These are phyloP conservation scores for Coendou prehensilis DNA, from an alignment of 2,797 vertebrate genomes.

Conservation along the genomic window DNA sequence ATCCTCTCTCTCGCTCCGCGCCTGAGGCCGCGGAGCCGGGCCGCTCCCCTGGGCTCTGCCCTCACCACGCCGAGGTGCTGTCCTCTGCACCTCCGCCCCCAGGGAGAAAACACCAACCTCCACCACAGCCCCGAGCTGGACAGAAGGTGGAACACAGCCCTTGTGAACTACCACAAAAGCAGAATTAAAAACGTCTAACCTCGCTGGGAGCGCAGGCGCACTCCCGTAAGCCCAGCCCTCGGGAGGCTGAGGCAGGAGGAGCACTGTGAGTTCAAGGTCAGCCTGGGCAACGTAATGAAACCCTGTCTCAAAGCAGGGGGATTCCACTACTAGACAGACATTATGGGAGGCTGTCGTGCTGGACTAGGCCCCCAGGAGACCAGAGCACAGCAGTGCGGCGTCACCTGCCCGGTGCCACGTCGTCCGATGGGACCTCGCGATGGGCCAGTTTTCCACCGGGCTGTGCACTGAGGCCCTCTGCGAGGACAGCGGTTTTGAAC, in stretches of 20 bases:
- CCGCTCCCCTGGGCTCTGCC: background rate
- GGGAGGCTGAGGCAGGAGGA: background rate
- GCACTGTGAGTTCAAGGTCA: no score
- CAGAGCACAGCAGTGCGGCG: background rate
- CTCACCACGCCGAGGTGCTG: background rate
- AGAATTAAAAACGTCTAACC: background rate
- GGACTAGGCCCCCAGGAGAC: background rate
- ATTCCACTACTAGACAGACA: background rate
- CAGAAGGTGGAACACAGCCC: background rate
- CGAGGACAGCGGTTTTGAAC: background rate
- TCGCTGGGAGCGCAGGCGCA: no score
- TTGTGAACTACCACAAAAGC: background rate
- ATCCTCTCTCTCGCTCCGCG: accelerated
- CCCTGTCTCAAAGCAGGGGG: background rate
- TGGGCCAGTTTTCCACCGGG: background rate
- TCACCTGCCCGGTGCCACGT: background rate
- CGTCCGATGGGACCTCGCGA: background rate
- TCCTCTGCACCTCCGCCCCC: background rate
- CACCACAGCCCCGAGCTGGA: accelerated
- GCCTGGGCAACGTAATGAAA: background rate
- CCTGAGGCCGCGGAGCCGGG: background rate
- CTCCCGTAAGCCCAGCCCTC: background rate
- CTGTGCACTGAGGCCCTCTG: background rate
- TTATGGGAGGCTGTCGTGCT: background rate
- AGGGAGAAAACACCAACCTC: accelerated